Conservation (phyloP, 2,113 vertebrate species). For the Herpailurus yagouaroundi region DNA sequence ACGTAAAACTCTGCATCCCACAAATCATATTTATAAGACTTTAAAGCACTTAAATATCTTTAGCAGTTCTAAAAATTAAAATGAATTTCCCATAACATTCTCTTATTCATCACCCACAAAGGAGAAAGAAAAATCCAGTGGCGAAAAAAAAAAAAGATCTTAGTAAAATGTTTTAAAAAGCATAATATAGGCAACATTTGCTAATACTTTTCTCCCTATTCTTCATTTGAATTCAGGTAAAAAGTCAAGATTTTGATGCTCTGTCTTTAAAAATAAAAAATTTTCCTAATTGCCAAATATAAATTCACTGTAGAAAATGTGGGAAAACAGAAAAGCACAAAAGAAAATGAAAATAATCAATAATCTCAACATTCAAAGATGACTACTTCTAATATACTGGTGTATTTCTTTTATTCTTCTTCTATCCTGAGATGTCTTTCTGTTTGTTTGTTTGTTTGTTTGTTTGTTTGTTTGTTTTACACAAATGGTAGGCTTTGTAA, state of each 20-base stretch:
- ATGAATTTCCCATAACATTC: slow-evolving; percentile 10
- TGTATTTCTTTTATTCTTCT: background rate
- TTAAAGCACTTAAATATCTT: background rate
- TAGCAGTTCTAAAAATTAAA: slow-evolving; percentile 8
- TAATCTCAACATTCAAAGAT: background rate
- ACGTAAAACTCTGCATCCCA: background rate
- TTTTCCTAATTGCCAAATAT: background rate
- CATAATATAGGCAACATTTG: background rate
- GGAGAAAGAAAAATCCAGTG: background rate
- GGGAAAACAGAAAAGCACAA: background rate
- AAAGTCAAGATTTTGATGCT: background rate
- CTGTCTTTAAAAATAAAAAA: background rate
- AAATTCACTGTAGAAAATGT: background rate
- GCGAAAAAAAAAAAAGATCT: background rate
- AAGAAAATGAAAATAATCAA: background rate
- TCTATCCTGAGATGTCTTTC: background rate
- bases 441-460: too few species aligned
- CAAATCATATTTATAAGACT: background rate
- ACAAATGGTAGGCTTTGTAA: background rate
- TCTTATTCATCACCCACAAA: background rate
- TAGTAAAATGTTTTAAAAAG: slow-evolving; percentile 13
- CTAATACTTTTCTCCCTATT: background rate
- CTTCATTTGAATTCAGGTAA: background rate
- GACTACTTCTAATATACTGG: background rate
- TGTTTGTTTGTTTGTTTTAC: background rate